Evolutionary conservation across 2,888 invertebrate species (phyloP), one percentile per base, ranked within the genome.

Genomic region (Watsonalla cultraria): DNA sequence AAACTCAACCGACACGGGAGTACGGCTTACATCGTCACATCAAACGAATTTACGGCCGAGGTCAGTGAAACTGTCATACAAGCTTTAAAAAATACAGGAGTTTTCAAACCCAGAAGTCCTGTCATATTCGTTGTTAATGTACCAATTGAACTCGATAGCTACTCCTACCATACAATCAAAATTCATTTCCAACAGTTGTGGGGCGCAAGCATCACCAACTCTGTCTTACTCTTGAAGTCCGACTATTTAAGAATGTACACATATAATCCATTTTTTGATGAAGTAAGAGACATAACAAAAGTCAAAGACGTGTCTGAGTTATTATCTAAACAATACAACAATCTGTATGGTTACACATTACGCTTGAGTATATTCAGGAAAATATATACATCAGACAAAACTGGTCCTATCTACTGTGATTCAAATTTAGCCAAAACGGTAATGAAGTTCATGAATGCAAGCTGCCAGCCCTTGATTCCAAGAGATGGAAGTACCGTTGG

Each of bases 191-290:
- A 83, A 54, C 71, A 89, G 13, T 81, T 93, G 46, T 92, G 92
- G 91, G 84, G 85, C 45, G 83, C 82, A 54, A 91, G 91, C 73
- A 76, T 93, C 7, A 80, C 92, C 0, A 92, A 93, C 62, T 89
- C 89, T 0, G 82, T 90, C 2, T 64, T 91, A 7, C 74, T 89
- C 49, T 53, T 88, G 11, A 80, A 74, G 75, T 65, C 78, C 11
- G 72, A 76, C 7, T 68, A 76, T 2, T 66, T 92, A 33, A 84
- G 82, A 61, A 82, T 91, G 52, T 93, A 87, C 59, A 84, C 87
- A 0, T 93, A 92, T 59, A 92, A 92, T 64, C 91, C 91, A 0
- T 93, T 91, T 57, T 72, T 78, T 0, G 66, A 85, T 33, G 65
- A 84, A 61, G 82, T 92, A 45, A 71, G 73, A 46, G 86, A 91